Evolutionary conservation across 2,113 vertebrate genomes (phyloP).

Genomic region (Strix aluco): DNA sequence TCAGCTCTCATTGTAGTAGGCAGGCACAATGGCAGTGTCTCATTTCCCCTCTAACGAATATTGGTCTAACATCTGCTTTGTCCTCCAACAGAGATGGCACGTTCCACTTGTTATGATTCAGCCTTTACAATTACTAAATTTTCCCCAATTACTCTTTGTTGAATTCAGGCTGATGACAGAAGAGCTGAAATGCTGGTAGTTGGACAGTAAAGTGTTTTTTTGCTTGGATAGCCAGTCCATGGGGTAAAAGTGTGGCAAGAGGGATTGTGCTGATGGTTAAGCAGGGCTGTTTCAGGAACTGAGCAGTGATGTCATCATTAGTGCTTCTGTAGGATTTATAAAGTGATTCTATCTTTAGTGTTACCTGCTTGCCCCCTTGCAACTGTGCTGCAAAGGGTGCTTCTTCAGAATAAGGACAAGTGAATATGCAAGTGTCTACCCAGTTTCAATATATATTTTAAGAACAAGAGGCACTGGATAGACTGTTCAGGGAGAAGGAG

Average conservation of each 20-base stretch:
- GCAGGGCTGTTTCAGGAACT: background rate
- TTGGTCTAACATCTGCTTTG: background rate
- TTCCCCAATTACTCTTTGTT: background rate
- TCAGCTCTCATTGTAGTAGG: background rate
- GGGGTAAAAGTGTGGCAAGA: background rate
- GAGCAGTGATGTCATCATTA: background rate
- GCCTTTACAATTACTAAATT: background rate
- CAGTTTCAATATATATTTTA: background rate
- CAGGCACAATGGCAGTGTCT: background rate
- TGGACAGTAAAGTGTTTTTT: background rate
- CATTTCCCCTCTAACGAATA: background rate
- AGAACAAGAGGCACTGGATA: background rate
- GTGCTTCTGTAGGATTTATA: background rate
- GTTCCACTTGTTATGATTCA: background rate
- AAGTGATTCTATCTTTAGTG: background rate
- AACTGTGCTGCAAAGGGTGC: background rate
- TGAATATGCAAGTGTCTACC: background rate
- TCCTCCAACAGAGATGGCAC: background rate
- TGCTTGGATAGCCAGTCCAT: background rate
- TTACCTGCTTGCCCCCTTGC: background rate
- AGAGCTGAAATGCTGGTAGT: background rate
- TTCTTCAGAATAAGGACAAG: background rate
- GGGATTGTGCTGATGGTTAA: background rate
- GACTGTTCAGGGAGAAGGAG: background rate
- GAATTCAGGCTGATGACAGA: background rate